phyloP scores from a whole-genome alignment of 2,113 vertebrate genomes.

The Neotoma lepida region DNA sequence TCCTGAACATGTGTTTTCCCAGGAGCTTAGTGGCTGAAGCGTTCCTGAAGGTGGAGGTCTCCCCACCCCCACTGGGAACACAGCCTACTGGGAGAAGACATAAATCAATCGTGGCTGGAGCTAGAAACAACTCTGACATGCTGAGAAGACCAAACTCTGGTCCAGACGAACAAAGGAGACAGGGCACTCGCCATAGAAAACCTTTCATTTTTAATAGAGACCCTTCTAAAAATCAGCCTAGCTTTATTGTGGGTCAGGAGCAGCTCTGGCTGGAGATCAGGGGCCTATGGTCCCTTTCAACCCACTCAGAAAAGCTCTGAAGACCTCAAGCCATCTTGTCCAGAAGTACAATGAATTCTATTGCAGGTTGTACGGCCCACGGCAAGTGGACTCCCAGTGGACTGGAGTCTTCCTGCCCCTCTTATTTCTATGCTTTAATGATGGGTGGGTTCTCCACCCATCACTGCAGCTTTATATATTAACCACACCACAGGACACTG shows the following conservation, averaged over 20 bases:
- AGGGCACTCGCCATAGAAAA: neutral
- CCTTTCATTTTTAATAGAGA: neutral
- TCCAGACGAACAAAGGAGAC: constrained; percentile 33
- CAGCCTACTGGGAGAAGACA: neutral
- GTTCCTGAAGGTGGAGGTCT: rapidly evolving
- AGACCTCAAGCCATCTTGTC: neutral
- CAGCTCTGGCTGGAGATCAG: neutral
- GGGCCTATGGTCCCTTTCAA: neutral
- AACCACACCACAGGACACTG: neutral
- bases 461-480: neutral
- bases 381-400: neutral
- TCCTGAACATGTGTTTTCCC: neutral
- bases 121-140: neutral
- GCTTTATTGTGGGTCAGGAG: neutral
- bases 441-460: neutral
- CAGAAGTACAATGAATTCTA: neutral
- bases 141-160: neutral
- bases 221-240: neutral
- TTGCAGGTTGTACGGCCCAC: neutral
- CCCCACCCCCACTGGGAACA: neutral
- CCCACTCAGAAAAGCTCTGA: neutral
- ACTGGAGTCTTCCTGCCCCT: neutral
- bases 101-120: neutral
- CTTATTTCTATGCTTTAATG: neutral
- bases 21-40: neutral